Percentiles rank a stretch among this genome's conserved stretches.
Conservation (phyloP, 1,140 invertebrate species). For the Eurosta solidaginis region DNA sequence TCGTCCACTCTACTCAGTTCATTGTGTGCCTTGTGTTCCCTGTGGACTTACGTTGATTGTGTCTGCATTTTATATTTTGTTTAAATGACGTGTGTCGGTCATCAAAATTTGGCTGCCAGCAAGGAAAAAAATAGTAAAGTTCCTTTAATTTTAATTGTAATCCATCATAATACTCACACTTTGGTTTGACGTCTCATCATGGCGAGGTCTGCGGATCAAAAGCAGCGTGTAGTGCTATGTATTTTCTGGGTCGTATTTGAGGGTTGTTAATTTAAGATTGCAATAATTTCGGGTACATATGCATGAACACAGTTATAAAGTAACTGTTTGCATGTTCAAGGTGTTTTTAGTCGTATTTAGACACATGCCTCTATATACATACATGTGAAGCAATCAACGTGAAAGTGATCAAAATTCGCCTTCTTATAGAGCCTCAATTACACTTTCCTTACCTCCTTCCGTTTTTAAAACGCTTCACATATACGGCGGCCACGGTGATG, state of each 20-base stretch:
- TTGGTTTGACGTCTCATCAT: conserved; percentile 20
- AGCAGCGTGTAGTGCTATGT: not conserved
- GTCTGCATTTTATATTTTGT: not conserved
- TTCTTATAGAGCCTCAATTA: not conserved
- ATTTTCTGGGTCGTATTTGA: not conserved
- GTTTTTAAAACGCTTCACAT: too few relatives aligned
- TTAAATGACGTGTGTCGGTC: not conserved
- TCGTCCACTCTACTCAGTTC: too few relatives aligned
- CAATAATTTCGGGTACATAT: not conserved
- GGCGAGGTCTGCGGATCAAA: not conserved
- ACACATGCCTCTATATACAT: not conserved
- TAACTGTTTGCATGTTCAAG: too few relatives aligned
- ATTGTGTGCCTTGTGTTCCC: not conserved
- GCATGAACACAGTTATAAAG: not conserved
- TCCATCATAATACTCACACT: conserved; percentile 36
- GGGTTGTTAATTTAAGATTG: conserved; percentile 10
- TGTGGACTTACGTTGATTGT: not conserved
- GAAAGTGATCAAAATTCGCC: not conserved
- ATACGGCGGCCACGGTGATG: too few relatives aligned
- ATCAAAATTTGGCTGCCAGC: not conserved
- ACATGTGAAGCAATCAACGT: not conserved
- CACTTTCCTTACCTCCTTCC: not conserved
- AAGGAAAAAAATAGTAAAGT: too few relatives aligned
- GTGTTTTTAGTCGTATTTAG: too few relatives aligned
- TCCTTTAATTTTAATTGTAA: conserved; percentile 35